Evolutionary conservation across 2,888 invertebrate genomes (phyloP).

Genomic region (Quadroppia sp.): DNA sequence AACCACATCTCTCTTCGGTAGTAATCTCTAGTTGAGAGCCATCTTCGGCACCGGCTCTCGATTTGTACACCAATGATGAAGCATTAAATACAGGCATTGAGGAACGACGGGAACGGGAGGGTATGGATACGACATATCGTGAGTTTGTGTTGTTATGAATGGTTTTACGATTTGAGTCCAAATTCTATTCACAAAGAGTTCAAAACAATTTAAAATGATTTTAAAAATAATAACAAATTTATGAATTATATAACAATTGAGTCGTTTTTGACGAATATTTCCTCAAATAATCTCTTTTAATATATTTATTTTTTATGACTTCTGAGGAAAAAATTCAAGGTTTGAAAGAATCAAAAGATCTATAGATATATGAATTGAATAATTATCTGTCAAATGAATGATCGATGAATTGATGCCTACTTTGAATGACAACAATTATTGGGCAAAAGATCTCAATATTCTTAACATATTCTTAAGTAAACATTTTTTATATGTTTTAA

Average conservation of each 20-base stretch:
- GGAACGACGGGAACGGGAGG: slow-evolving; percentile 14
- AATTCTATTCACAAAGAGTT: not conserved
- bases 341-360: not conserved
- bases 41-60: not conserved
- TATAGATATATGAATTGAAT: too few relatives aligned
- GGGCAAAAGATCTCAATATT: too few relatives aligned
- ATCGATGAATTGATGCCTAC: too few relatives aligned
- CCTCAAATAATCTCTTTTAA: too few relatives aligned
- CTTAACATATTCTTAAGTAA: too few relatives aligned
- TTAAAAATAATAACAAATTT: not conserved
- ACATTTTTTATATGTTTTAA: too few relatives aligned
- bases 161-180: not conserved
- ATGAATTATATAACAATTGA: too few relatives aligned
- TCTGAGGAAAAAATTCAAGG: too few relatives aligned
- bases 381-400: too few relatives aligned
- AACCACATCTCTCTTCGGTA: slow-evolving; percentile 18
- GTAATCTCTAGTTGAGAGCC: not conserved
- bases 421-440: too few relatives aligned
- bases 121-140: not conserved
- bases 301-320: too few relatives aligned
- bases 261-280: too few relatives aligned
- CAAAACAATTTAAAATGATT: not conserved
- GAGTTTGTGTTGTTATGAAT: not conserved
- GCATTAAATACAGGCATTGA: slow-evolving; percentile 29
- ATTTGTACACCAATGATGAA: not conserved